A percentile compares a stretch with the other conserved stretches of the same genome.
These are phyloP conservation scores for Drosophila anomelani DNA, from an alignment of 2,888 invertebrate genomes.

Conservation along the genomic window DNA sequence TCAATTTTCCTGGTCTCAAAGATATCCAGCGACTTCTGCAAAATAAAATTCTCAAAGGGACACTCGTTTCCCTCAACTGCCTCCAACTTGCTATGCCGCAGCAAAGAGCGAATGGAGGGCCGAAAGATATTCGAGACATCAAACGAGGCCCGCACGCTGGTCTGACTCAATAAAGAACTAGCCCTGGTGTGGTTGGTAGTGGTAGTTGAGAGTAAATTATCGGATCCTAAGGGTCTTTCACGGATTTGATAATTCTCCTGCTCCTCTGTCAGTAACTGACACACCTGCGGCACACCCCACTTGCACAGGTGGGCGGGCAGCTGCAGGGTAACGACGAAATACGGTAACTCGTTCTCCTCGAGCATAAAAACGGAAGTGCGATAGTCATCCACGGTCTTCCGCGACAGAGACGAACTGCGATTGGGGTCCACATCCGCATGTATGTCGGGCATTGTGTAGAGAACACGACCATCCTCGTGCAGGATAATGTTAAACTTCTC, in stretches of 20 bases:
- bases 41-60: constrained; percentile 38
- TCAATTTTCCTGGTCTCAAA: constrained; percentile 56
- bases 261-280: constrained; percentile 68
- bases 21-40: constrained; percentile 36
- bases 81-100: constrained; percentile 34
- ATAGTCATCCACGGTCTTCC: neutral
- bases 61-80: rapidly evolving
- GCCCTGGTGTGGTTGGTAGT: neutral
- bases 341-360: constrained; percentile 54
- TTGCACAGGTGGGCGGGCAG: constrained; percentile 69
- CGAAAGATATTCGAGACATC: constrained; percentile 55
- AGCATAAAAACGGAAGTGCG: neutral
- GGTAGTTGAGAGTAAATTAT: rapidly evolving
- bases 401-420: neutral
- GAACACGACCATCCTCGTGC: constrained; percentile 62
- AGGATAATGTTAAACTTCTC: constrained; percentile 74
- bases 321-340: constrained; percentile 72
- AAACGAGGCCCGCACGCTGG: neutral
- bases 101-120: constrained; percentile 45
- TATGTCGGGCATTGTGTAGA: constrained; percentile 53
- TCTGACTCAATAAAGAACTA: neutral
- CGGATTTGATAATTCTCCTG: neutral
- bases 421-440: constrained; percentile 7
- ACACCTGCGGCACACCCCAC: constrained; percentile 77
- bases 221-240: neutral